phyloP scores from a whole-genome alignment of 2,113 vertebrate species.

The Grammomys dolichurus region DNA sequence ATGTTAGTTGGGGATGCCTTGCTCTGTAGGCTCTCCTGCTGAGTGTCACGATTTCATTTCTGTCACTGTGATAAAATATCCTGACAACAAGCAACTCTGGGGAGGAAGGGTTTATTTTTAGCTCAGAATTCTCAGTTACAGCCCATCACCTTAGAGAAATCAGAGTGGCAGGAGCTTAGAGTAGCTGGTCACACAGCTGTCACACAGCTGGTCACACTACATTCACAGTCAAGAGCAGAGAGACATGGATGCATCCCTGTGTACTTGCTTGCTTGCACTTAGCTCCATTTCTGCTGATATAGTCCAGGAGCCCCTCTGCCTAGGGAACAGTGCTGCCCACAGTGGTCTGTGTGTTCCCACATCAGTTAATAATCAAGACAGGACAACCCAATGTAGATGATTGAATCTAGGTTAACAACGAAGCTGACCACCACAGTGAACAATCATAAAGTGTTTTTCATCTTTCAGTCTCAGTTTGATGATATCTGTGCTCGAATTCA shows the following conservation, averaged over 20 bases:
- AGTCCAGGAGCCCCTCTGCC: not conserved
- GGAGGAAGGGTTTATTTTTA: not conserved
- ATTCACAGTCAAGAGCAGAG: not conserved
- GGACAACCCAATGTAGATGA: not conserved
- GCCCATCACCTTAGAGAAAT: not conserved
- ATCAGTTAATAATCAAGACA: not conserved
- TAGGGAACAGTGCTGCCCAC: not conserved
- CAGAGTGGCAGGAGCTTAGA: not conserved
- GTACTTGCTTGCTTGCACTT: not conserved
- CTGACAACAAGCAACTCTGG: not conserved
- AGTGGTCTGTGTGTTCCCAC: not conserved
- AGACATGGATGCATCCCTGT: fast-evolving
- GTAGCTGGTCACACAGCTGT: not conserved
- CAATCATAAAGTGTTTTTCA: not conserved
- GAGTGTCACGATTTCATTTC: not conserved
- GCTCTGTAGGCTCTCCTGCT: not conserved
- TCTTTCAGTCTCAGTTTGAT: not conserved
- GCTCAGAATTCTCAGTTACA: not conserved
- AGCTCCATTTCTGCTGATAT: not conserved
- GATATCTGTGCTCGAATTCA: not conserved
- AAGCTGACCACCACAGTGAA: not conserved
- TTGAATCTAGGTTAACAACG: no score
- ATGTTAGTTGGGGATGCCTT: no score
- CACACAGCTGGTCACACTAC: not conserved
- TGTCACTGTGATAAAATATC: not conserved